Base-by-base conservation (phyloP, 2,888 invertebrate genomes). In the Thera britannica region DNA sequence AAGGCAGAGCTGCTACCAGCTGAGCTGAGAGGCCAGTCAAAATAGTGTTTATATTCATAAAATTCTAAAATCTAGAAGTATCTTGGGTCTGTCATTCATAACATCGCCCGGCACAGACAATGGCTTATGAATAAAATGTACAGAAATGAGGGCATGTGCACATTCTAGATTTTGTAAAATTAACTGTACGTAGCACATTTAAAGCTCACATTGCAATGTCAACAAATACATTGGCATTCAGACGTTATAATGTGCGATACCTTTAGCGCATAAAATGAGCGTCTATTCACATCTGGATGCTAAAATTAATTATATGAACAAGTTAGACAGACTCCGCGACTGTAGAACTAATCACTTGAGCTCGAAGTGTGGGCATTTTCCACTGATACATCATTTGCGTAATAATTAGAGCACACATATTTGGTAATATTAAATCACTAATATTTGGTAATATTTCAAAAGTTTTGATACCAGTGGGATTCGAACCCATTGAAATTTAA, bases 121-220 rank as follows among this genome's bases (percentile, higher is more conserved):
- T 84, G 79, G 76, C 60, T 75, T 70, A 82, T 86, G 85, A 87
- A 85, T 87, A 86, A 85, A 81, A 83, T 86, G 83, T 83, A 72
- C 74, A 68, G 77, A 76, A 82, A 82, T 70, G 77, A 70, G 82
- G 76, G 69, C 79, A 79, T 65, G 61, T 72, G 23, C 23, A 23
- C 67, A 58, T 23, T 46, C 2, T 9, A 2, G 9, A 9, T 46
- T 46, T 46, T 46, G 44, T 7, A 9, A 46, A 46, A 9, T 46
- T 1, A 9, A 9, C 44, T 46, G 6, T 46, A 46, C 8, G 9
- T 46, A 2, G 44, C 44, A 9, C 44, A 9, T 9, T 9, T 46
- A 46, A 9, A 46, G 44, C 44, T 46, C 9, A 9, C 9, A 46
- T 2, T 46, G 3, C 44, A 9, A 7, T 46, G 44, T 2, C 9